These are phyloP conservation scores for Enteromius thamalakanensis DNA, from an alignment of 2,797 vertebrate genomes.

Conservation along the genomic window DNA sequence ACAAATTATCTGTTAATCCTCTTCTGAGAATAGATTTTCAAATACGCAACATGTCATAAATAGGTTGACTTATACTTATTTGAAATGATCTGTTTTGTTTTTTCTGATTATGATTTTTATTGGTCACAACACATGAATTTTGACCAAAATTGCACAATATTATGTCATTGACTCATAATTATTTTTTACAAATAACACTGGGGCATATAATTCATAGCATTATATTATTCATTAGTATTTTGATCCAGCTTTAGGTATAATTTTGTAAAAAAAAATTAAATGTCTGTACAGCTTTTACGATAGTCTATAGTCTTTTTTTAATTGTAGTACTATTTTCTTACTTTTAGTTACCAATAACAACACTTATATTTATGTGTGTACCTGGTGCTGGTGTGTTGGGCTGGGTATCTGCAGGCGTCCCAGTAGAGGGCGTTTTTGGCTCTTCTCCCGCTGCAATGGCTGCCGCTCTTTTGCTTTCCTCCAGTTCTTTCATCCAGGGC, in stretches of 20 bases:
- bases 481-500: slow-evolving; percentile 91
- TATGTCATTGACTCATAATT: not conserved
- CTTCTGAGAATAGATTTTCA: not conserved
- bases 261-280: too few relatives aligned
- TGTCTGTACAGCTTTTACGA: too few relatives aligned
- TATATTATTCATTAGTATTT: not conserved
- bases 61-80: not conserved
- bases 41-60: not conserved
- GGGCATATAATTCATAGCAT: not conserved
- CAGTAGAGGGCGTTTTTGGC: slow-evolving; percentile 91
- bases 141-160: too few relatives aligned
- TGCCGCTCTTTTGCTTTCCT: slow-evolving; percentile 94
- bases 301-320: not conserved
- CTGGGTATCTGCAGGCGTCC: slow-evolving; percentile 81
- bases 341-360: not conserved
- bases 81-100: not conserved
- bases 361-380: slow-evolving; percentile 14
- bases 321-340: not conserved
- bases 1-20: not conserved
- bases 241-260: not conserved
- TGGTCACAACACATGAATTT: not conserved
- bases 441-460: slow-evolving; percentile 80
- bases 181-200: too few relatives aligned
- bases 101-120: not conserved
- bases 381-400: slow-evolving; percentile 61